Evolutionary conservation across 53 echinoderm and acorn worm species (phyloP), one percentile per base, ranked within the genome.

Genomic region (Paracentrotus lividus): DNA sequence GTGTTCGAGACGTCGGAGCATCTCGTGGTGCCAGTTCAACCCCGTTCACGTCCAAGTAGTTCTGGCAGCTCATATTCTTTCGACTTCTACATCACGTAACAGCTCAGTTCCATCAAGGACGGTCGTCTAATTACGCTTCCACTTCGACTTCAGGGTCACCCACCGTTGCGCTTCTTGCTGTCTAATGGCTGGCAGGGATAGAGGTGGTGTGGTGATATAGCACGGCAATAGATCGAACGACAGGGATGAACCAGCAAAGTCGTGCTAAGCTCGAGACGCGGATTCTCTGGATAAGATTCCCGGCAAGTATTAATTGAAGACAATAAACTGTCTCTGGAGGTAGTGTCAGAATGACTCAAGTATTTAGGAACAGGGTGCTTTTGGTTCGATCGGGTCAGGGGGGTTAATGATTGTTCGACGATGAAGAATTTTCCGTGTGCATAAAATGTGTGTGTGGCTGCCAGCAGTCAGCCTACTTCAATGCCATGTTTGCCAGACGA

Each of bases 351-450:
- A n/a, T 95, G 96, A 75, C 81, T 99, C 85, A 92, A 95, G 69
- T 78, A 66, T 93, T 99, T 99, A 97, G 92, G 95, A 96, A 43
- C 81, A 96, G 14, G 94, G 90, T 18, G 88, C 94, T 7, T n/a
- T 52, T 99, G 54, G 94, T 95, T 13, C n/a, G n/a, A n/a, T n/a
- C n/a, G n/a, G n/a, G n/a, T n/a, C n/a, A n/a, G 99, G 97, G 55
- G 99, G 97, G 72, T 94, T 94, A 34, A 42, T 99, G 64, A 93
- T 94, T 31, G 97, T 97, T n/a, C 23, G 99, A 97, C 31, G 93
- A 96, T 66, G 94, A 96, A 60, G 99, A 99, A 53, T 99, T 97
- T n/a, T 64, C 96, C 96, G 18, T 99, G 99, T 53, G n/a, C 99
- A 99, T 72, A 95, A n/a, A 95, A 42, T 88, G 94, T 42, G 90